Base-by-base conservation (phyloP, 2,113 vertebrate species). In the human (Homo sapiens) region DNA sequence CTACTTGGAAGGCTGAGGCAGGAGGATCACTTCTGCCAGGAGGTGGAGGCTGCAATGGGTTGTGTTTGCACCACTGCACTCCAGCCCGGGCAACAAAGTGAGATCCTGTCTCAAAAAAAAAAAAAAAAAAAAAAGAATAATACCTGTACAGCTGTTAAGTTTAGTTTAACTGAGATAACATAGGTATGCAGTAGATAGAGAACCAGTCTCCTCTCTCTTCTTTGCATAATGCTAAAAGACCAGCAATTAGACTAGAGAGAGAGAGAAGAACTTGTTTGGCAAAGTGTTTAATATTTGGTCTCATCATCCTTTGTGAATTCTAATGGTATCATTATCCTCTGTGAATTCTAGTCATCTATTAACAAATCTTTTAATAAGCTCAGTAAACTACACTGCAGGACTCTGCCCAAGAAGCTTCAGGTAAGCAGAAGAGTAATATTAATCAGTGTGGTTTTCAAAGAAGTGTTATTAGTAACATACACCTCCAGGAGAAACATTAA, bases 401-500 rank as follows among this genome's bases (percentile, higher is more conserved):
- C 55, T 84, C 35, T 84, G 27, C 35, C 23, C 38, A 92, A 82
- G 16, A 88, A 57, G 64, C 9, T 89, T 95, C 50, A 94, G 43
- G 50, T 78, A 93, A 95, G 25, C 61, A 87, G 30, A 82, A 90
- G 17, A 73, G 27, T 70, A 64, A 18, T 93, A 92, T 57, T n/a
- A 76, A 72, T 75, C 38, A 85, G 22, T 89, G 61, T 35, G n/a
- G 43, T 84, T 96, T 96, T 73, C 35, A 70, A 93, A 82, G 23
- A 82, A 40, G 8, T 89, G 35, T 89, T 89, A 64, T 72, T 83
- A 85, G 52, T 84, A 57, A 73, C 23, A 82, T 78, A 86, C 30
- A 94, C 85, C 20, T 94, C 61, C n/a, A 90, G 76, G 64, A 96
- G 7, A 17, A 97, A 96, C 43, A 94, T 81, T 83, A 96, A 96